A percentile compares a stretch with the other conserved stretches of the same genome.
Conservation (phyloP, 2,113 vertebrate species). For the Speoplatyrhinus poulsoni region DNA sequence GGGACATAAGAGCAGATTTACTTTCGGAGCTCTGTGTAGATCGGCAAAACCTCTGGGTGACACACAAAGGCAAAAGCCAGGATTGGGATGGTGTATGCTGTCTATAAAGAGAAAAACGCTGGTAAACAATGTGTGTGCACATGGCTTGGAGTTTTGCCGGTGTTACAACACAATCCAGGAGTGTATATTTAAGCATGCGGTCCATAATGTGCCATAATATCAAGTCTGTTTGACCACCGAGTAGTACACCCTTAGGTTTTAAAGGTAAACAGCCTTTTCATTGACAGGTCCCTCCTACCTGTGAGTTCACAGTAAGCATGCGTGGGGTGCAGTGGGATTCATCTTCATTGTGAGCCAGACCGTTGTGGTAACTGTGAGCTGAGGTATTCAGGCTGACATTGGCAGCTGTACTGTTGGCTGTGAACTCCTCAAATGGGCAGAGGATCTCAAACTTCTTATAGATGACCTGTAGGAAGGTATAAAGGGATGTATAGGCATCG, state of each 20-base stretch:
- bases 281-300: slow-evolving; percentile 74
- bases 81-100: slow-evolving; percentile 96
- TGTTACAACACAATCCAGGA: too few relatives aligned
- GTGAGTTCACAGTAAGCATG: slow-evolving; percentile 91
- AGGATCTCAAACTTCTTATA: slow-evolving; percentile 95
- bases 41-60: slow-evolving; percentile 96
- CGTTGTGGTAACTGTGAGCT: slow-evolving; percentile 62
- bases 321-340: slow-evolving; percentile 76
- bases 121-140: not conserved
- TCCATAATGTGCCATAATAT: not conserved
- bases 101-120: slow-evolving; percentile 71
- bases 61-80: slow-evolving; percentile 98
- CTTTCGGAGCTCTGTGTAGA: slow-evolving; percentile 96
- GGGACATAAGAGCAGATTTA: slow-evolving; percentile 70
- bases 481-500: not conserved
- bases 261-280: not conserved
- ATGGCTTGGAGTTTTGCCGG: too few relatives aligned
- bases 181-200: not conserved
- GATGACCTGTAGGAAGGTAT: slow-evolving; percentile 83
- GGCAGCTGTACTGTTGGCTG: slow-evolving; percentile 70
- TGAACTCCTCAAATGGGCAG: slow-evolving; percentile 81
- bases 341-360: slow-evolving; percentile 52
- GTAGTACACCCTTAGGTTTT: too few relatives aligned
- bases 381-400: slow-evolving; percentile 46
- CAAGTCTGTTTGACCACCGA: too few relatives aligned